Conservation (phyloP, 2,888 invertebrate genomes). For the Pyralis farinalis region DNA sequence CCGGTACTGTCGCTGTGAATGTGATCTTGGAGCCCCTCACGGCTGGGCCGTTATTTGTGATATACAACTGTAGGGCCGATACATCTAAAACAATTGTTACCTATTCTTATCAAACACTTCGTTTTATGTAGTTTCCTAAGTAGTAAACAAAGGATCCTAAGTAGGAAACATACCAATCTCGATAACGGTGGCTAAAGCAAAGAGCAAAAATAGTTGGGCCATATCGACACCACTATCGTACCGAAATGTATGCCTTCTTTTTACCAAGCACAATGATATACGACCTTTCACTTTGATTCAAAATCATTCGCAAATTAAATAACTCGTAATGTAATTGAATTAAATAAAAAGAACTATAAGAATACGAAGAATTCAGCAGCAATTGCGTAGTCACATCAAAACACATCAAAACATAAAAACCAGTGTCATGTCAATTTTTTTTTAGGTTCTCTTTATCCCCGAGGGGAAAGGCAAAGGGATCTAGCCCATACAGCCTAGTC, state of each 20-base stretch:
- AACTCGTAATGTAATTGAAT: neutral
- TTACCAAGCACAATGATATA: too few species aligned
- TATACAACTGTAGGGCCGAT: constrained; percentile 40
- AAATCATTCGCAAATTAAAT: neutral
- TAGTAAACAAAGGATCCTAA: neutral
- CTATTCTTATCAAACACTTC: too few species aligned
- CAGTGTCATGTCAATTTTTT: too few species aligned
- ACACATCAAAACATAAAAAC: too few species aligned
- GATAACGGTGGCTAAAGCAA: constrained; percentile 44
- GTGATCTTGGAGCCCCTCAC: constrained; percentile 86
- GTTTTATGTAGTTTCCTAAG: neutral
- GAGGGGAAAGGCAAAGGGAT: too few species aligned
- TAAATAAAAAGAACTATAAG: too few species aligned
- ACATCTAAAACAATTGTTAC: constrained; percentile 44
- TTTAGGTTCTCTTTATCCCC: too few species aligned
- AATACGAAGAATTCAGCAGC: constrained; percentile 16
- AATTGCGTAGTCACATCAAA: constrained; percentile 39
- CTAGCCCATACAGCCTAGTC: too few species aligned
- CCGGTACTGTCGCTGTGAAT: constrained; percentile 82
- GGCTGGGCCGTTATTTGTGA: constrained; percentile 84
- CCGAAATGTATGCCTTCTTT: too few species aligned
- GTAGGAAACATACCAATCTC: constrained; percentile 32
- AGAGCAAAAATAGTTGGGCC: constrained; percentile 39
- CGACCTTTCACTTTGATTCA: too few species aligned
- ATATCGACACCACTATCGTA: too few species aligned